Evolutionary conservation across 1,140 invertebrate species (phyloP).

Genomic region (Philopotamus ludificatus): DNA sequence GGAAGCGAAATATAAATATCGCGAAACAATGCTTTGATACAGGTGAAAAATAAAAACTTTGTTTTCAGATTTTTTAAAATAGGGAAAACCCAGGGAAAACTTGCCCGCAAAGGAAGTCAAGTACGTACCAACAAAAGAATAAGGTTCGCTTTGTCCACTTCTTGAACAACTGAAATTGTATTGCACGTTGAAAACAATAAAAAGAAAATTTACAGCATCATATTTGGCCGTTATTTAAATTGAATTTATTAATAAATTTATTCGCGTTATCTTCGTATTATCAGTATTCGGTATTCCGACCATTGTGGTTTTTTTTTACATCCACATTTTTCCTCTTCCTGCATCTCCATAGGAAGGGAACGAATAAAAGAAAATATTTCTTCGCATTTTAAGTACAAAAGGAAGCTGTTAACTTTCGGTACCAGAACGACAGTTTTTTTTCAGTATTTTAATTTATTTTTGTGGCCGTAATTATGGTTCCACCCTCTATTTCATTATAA

Average conservation of each 20-base stretch:
- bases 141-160: constrained; percentile 31
- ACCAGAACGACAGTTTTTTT: constrained; percentile 40
- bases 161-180: constrained; percentile 13
- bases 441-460: constrained; percentile 39
- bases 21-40: constrained; percentile 41
- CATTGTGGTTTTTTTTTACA: too few relatives aligned
- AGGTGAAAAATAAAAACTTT: too few relatives aligned
- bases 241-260: neutral
- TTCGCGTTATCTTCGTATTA: neutral
- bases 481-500: too few relatives aligned
- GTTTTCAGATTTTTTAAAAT: too few relatives aligned
- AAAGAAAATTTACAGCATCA: too few relatives aligned
- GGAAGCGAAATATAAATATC: constrained; percentile 41
- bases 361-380: constrained; percentile 41
- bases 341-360: constrained; percentile 19
- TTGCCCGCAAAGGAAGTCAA: constrained; percentile 33
- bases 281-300: neutral
- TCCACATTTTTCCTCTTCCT: neutral
- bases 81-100: too few relatives aligned
- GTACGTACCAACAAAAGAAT: constrained; percentile 40
- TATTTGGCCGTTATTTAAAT: neutral
- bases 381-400: constrained; percentile 42
- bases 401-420: constrained; percentile 43
- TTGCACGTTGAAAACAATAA: too few relatives aligned
- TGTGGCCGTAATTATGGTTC: constrained; percentile 38